Base-by-base conservation (phyloP, 2,797 vertebrate species). In the Acrocephalus scirpaceus region DNA sequence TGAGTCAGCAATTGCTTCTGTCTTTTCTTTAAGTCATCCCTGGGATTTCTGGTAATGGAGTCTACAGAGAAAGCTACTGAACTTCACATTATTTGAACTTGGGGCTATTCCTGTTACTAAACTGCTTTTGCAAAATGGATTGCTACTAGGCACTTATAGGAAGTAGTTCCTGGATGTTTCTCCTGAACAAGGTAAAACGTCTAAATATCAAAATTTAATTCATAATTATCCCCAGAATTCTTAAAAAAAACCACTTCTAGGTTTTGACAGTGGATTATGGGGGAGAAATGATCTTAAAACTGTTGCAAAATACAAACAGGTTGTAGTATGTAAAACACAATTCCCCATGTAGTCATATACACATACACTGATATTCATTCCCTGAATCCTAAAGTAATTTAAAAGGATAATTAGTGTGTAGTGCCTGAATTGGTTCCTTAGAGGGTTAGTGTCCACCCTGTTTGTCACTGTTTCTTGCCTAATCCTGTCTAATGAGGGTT, bases 401-500 rank as follows among this genome's bases (percentile, higher is more conserved):
- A 98, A 98, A 98, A 98, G 98, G 98, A 96, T 98, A 98, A 98
- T 99, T 98, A 99, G 95, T 95, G 96, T 96, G 94, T 97, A 93
- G 98, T 79, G 91, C 98, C 97, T 98, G 98, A 97, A 98, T 96
- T 93, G 84, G 91, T 40, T 98, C 98, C 99, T 98, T 95, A 92
- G 97, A 98, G 99, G 98, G 98, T 98, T 98, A 98, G 98, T 97
- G 98, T 98, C 98, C 98, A 97, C 98, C 98, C 98, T 98, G 98
- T 98, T 98, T 97, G 98, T 98, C 98, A 98, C 98, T 98, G 98
- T 99, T 98, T 98, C 98, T 97, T 93, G 96, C 97, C 98, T 99
- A 99, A 99, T 99, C 99, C 98, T 98, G 98, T 98, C 98, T 99
- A 99, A 99, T 99, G 99, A 99, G 99, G 98, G 98, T 99, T 99